These are phyloP conservation scores for Pluvianellus socialis DNA, from an alignment of 2,113 vertebrate genomes.

Conservation along the genomic window DNA sequence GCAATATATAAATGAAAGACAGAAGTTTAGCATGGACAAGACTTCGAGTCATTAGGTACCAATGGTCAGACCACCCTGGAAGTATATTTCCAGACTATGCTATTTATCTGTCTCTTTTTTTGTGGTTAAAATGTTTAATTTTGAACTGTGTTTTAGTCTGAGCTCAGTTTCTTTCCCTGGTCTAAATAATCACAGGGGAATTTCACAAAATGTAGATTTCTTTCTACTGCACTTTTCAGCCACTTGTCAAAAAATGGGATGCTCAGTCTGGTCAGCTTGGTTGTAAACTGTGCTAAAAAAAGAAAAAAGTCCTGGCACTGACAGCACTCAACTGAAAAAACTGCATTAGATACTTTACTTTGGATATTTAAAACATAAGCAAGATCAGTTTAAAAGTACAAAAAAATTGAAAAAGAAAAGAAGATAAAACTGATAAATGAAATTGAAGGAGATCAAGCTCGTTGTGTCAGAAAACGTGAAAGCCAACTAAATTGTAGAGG, in stretches of 20 bases:
- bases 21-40: not conserved
- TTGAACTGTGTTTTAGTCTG: not conserved
- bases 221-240: not conserved
- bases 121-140: not conserved
- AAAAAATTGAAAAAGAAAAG: too few relatives aligned
- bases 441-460: not conserved
- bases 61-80: not conserved
- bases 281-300: not conserved
- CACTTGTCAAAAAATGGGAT: not conserved
- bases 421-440: not conserved
- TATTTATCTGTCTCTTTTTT: not conserved
- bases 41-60: not conserved
- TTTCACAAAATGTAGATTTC: not conserved
- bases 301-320: not conserved
- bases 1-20: not conserved
- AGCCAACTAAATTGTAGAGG: not conserved
- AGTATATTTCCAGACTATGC: not conserved
- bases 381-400: not conserved
- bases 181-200: not conserved
- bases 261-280: not conserved
- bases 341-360: not conserved
- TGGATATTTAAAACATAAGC: not conserved
- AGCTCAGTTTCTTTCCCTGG: not conserved
- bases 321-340: not conserved
- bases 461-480: not conserved